A percentile compares a stretch with the other conserved stretches of the same genome.
Conservation (phyloP, 1,140 invertebrate genomes). For the Acromyrmex charruanus region DNA sequence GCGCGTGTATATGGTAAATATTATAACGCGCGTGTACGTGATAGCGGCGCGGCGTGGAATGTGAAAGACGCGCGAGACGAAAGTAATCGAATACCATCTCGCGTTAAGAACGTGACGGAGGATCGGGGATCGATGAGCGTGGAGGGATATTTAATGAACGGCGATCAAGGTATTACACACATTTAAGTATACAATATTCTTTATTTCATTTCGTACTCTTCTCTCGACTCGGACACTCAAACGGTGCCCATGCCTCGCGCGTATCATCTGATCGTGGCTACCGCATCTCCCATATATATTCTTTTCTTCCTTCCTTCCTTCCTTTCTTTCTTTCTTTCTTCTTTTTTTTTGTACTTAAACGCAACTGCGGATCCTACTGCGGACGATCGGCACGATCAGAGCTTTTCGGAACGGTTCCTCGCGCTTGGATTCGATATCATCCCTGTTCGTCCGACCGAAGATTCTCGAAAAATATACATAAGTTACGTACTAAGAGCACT, state of each 20-base stretch:
- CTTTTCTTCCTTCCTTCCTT: background rate
- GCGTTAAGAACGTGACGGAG: constrained; percentile 55
- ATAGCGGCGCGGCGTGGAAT: constrained; percentile 47
- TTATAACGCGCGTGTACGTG: constrained; percentile 35
- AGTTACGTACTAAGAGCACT: constrained; percentile 55
- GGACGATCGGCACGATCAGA: constrained; percentile 18
- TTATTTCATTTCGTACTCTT: constrained; percentile 72
- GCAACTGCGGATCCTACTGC: constrained; percentile 21
- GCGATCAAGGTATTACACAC: constrained; percentile 61
- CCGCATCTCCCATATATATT: background rate
- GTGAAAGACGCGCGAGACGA: constrained; percentile 68
- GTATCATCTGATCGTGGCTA: constrained; percentile 18
- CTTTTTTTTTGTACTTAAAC: constrained; percentile 32
- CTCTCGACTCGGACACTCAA: constrained; percentile 54
- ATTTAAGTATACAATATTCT: constrained; percentile 72
- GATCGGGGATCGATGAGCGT: constrained; percentile 67
- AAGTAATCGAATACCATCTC: constrained; percentile 76
- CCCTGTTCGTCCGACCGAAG: constrained; percentile 14
- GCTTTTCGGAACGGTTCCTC: constrained; percentile 18
- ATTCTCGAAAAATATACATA: constrained; percentile 51
- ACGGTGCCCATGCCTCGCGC: constrained; percentile 23
- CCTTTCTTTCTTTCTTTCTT: background rate
- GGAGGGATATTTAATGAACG: constrained; percentile 72
- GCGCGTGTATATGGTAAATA: constrained; percentile 21
- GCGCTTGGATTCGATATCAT: constrained; percentile 11